A percentile compares a stretch with the other conserved stretches of the same genome.
phyloP scores from a whole-genome alignment of 1,140 invertebrate species.

The Drosophila ficusphila region DNA sequence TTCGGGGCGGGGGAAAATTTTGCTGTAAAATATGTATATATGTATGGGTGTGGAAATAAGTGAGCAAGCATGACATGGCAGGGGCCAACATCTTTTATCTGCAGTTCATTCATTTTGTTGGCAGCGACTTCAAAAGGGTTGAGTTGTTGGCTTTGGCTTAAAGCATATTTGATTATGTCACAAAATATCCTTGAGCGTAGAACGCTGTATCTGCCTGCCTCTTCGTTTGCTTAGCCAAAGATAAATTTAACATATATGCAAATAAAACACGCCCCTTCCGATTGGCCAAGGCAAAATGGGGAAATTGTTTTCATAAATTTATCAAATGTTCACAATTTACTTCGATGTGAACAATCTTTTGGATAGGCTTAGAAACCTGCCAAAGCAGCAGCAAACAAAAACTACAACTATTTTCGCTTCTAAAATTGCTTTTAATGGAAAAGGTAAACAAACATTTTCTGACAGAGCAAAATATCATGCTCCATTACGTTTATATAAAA shows the following conservation, averaged over 20 bases:
- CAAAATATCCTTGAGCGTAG: constrained; percentile 65
- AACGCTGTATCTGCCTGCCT: background rate
- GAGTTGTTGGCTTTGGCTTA: constrained; percentile 69
- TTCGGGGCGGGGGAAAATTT: constrained; percentile 24
- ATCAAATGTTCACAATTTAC: constrained; percentile 55
- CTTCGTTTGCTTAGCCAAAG: constrained; percentile 54
- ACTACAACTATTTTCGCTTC: constrained; percentile 10
- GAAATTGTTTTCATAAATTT: constrained; percentile 62
- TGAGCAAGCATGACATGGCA: constrained; percentile 39
- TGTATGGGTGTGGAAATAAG: constrained; percentile 50
- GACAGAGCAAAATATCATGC: background rate
- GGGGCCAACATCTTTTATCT: constrained; percentile 61
- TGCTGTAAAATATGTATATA: constrained; percentile 38
- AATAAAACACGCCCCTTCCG: constrained; percentile 37
- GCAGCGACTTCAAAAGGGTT: constrained; percentile 73
- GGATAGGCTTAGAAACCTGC: constrained; percentile 9
- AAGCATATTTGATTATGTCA: constrained; percentile 82
- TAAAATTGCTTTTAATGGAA: constrained; percentile 56
- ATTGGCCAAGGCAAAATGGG: constrained; percentile 8
- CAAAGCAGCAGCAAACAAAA: constrained; percentile 4
- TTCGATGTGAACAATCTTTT: constrained; percentile 17
- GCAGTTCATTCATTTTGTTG: constrained; percentile 63
- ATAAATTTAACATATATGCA: constrained; percentile 81
- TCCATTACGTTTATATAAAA: constrained; percentile 7
- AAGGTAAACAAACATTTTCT: constrained; percentile 49